Evolutionary conservation across 2,888 invertebrate genomes (phyloP), one percentile per base, ranked within the genome.

Genomic region (Tenthredo livida): DNA sequence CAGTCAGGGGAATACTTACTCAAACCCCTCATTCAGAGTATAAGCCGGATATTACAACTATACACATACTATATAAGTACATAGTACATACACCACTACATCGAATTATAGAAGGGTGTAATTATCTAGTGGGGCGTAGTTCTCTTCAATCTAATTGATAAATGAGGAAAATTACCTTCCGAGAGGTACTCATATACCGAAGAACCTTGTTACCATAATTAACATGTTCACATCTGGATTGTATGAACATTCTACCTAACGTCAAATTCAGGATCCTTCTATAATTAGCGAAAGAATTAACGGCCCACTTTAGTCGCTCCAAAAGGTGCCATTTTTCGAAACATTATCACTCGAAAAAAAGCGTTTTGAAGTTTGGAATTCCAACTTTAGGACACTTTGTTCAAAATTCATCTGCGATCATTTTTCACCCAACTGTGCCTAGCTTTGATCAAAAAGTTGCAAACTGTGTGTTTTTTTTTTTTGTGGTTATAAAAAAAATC

Each of bases 91-190:
- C n/a, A 7, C 37, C 6, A 7, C 33, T 54, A 29, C 29, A 33
- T 50, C 77, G 54, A 77, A 77, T 77, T 77, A 77, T 77, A 54
- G 33, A 9, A 10, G 77, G 17, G 29, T 50, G 15, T 77, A 33
- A 77, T 77, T 77, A 77, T 54, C 50, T 47, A 47, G 29, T 29
- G 50, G 77, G 77, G 47, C 29, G 77, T 77, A 77, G 43, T 77
- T 54, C 77, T 29, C 29, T 50, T n/a, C 12, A 77, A 29, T 54
- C 50, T 77, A 77, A 77, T 77, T 77, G 77, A 77, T 77, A 54
- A 77, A 77, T 29, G 77, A 33, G 77, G 50, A 21, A 73, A 73
- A 73, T 73, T 73, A n/a, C 21, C 21, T 43, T 73, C 43, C 10
- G 40, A 9, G 72, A 43, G 25, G n/a, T 10, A 73, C 72, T 40